These are phyloP conservation scores for Sinosuthora webbiana DNA, from an alignment of 2,113 vertebrate species.

Conservation along the genomic window DNA sequence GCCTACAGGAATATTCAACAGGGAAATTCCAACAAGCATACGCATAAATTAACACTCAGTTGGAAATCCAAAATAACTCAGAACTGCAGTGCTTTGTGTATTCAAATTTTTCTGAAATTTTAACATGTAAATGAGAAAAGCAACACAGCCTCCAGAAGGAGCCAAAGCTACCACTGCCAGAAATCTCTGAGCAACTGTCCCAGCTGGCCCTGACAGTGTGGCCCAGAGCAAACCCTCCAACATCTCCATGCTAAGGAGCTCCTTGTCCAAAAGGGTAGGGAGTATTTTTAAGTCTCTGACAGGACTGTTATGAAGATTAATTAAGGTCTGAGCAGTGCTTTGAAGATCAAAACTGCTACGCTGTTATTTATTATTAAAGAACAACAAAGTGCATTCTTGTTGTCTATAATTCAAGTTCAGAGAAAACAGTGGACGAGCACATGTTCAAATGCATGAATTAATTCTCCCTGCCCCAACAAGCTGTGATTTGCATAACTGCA, in stretches of 20 bases:
- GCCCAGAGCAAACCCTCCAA: neutral
- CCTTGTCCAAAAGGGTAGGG: neutral
- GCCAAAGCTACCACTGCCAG: neutral
- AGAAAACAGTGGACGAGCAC: neutral
- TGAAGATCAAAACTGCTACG: constrained; percentile 57
- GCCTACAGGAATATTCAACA: neutral
- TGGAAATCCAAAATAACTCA: constrained; percentile 10
- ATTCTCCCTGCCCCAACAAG: constrained; percentile 16
- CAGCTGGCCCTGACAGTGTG: neutral
- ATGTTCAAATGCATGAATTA: neutral
- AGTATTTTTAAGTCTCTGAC: neutral
- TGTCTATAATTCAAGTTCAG: constrained; percentile 34
- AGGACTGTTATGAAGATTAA: constrained; percentile 53
- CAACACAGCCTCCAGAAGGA: neutral
- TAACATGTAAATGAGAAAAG: neutral
- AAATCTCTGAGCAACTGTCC: neutral
- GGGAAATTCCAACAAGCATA: constrained; percentile 44
- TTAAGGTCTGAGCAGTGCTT: constrained; percentile 48
- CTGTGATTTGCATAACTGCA: constrained; percentile 29
- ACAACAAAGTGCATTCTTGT: constrained; percentile 59
- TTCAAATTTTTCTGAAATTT: neutral
- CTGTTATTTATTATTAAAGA: constrained; percentile 51
- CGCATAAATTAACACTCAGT: neutral
- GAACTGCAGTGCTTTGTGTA: neutral
- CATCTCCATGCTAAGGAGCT: neutral